phyloP scores from a whole-genome alignment of 92 coral and sea anemone genomes.

The Phenganax marumi region DNA sequence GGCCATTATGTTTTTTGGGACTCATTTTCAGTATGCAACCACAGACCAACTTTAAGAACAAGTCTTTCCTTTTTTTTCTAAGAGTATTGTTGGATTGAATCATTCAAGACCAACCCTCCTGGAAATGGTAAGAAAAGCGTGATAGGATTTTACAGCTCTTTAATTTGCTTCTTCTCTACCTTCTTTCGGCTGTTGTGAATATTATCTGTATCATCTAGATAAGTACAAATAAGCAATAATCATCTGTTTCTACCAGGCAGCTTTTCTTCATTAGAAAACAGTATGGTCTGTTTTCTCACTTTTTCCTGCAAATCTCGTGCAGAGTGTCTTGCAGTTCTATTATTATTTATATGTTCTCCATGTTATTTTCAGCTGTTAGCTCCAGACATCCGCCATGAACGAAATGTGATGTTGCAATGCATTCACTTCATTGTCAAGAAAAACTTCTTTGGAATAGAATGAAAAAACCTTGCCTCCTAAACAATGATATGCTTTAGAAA shows the following conservation, averaged over 20 bases:
- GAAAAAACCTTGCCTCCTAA: background rate
- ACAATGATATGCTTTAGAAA: too few relatives aligned
- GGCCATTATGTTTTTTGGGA: background rate
- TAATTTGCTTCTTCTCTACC: background rate
- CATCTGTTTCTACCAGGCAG: too few relatives aligned
- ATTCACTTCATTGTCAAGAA: conserved; percentile 78
- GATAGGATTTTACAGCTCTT: background rate
- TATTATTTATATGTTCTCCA: background rate
- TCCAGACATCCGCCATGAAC: conserved; percentile 92
- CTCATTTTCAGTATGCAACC: background rate
- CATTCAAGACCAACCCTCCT: conserved; percentile 71
- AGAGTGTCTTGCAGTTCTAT: background rate
- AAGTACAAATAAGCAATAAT: too few relatives aligned
- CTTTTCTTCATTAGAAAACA: too few relatives aligned
- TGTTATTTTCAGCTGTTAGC: conserved; percentile 69
- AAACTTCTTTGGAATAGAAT: conserved; percentile 63
- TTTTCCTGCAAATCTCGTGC: too few relatives aligned
- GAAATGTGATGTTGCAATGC: conserved; percentile 87
- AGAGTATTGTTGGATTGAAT: conserved; percentile 14
- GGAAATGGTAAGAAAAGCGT: conserved; percentile 64
- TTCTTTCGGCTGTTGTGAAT: too few relatives aligned
- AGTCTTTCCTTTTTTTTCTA: background rate
- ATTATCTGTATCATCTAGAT: too few relatives aligned
- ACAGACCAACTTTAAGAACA: background rate
- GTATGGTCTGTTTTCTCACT: too few relatives aligned